phyloP scores from a whole-genome alignment of 2,888 invertebrate genomes.

The Stenchaetothrips biformis region DNA sequence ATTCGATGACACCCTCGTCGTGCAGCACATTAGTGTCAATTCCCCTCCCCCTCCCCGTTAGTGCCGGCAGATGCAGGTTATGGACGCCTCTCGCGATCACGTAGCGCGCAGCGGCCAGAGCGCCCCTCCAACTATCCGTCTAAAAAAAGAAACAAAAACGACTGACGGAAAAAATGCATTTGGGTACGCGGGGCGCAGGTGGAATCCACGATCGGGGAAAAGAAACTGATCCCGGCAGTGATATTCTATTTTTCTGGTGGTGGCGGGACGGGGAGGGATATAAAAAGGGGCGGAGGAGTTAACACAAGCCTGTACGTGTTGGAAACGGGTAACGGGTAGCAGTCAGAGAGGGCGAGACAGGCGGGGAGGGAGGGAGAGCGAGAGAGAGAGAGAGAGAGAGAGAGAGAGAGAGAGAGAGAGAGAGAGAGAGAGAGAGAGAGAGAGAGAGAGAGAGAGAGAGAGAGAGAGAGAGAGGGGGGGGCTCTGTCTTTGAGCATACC shows the following conservation, averaged over 20 bases:
- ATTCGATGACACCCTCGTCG: neutral
- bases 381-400: conserved; percentile 3
- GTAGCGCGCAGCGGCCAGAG: too few species aligned
- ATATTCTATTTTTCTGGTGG: neutral
- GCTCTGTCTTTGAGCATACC: too few species aligned
- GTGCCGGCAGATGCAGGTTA: conserved; percentile 15
- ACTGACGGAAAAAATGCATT: neutral
- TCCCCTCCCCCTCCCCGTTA: neutral
- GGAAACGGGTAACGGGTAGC: too few species aligned
- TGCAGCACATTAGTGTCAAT: neutral
- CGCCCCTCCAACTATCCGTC: neutral
- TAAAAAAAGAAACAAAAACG: neutral
- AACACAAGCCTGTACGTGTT: too few species aligned
- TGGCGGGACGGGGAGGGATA: neutral
- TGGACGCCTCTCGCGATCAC: neutral
- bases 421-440: too few species aligned
- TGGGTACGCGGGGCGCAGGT: too few species aligned
- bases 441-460: neutral
- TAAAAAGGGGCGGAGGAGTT: neutral
- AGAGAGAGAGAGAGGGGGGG: neutral
- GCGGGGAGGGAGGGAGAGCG: neutral
- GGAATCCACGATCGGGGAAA: too few species aligned
- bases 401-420: too few species aligned
- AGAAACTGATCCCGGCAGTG: too few species aligned
- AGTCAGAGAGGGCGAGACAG: neutral